Base-by-base conservation (phyloP, 2,113 vertebrate species). In the Antidorcas marsupialis region DNA sequence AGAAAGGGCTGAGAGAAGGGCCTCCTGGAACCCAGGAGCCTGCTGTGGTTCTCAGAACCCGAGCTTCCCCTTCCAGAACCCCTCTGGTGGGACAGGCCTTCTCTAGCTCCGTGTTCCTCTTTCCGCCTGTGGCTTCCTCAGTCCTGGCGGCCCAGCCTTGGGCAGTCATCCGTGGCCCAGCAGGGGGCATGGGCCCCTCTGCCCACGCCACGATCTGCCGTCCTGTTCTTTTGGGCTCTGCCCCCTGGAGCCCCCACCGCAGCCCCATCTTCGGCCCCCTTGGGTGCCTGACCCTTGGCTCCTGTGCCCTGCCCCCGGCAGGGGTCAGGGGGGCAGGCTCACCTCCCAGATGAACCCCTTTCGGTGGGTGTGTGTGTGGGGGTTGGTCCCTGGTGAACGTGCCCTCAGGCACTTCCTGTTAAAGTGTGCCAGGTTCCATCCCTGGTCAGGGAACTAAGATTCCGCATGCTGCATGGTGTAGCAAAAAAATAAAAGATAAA, bases 81-180 rank as follows among this genome's bases (percentile, higher is more conserved):
- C 52, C 12, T 50, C 33, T 4, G 5, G 74, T 15, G 25, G n/a
- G 53, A 39, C 16, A 13, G 83, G 59, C 33, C 59, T 8, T 30
- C 9, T 4, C 8, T 30, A 6, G 50, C 25, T 30, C 25, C 2
- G 23, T 8, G 16, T 50, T 39, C 39, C 52, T 76, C 39, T 30
- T 33, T 25, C 74, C 33, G 33, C 33, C 33, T 1, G 15, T 7
- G 33, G 19, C 60, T 55, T 43, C 52, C 14, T 30, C 50, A 7
- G 59, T 33, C 39, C 2, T 12, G 19, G 2, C 16, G 5, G 33
- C 27, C 36, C 45, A n/a, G 23, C 28, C 36, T 60, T 33, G 3
- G 71, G 50, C 3, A 9, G 60, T 36, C 23, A 3, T 14, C n/a
- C 6, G 2, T 0, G 5, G 64, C n/a, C n/a, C 64, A 71, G 1